A percentile compares a stretch with the other conserved stretches of the same genome.
Evolutionary conservation across 2,888 invertebrate genomes (phyloP).

Genomic region (Drosophila anomelani): DNA sequence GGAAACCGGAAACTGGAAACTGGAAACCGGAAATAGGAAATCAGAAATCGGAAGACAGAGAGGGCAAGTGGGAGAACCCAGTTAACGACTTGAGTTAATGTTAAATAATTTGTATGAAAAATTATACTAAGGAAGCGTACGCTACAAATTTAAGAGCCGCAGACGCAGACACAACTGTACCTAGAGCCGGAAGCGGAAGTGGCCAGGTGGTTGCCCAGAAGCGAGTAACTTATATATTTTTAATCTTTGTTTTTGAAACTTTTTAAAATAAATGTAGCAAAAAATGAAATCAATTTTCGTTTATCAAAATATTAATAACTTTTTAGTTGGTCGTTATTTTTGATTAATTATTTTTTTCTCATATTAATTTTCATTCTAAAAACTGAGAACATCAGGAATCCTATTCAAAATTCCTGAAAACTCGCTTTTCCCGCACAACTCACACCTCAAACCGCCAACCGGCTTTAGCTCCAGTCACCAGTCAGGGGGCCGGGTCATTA

Average conservation of each 20-base stretch:
- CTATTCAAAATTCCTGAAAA: neutral
- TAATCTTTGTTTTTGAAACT: neutral
- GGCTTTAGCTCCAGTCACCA: constrained; percentile 16
- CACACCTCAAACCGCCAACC: neutral
- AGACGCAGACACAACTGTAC: constrained; percentile 49
- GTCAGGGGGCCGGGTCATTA: constrained; percentile 1
- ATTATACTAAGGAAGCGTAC: constrained; percentile 65
- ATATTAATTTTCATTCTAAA: neutral
- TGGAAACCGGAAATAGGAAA: neutral
- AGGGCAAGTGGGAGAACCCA: constrained; percentile 44
- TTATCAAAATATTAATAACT: neutral
- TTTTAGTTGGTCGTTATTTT: neutral
- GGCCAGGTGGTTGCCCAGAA: neutral
- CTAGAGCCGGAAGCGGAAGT: constrained; percentile 25
- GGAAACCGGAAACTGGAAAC: neutral
- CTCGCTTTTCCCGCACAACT: neutral
- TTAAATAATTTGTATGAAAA: constrained; percentile 58
- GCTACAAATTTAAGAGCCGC: constrained; percentile 49
- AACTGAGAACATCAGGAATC: neutral
- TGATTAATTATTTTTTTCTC: neutral
- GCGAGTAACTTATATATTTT: neutral
- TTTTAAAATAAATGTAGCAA: neutral
- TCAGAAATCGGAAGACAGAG: neutral
- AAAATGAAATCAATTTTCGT: no score
- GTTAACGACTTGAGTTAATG: constrained; percentile 59